Conservation (phyloP, 2,888 invertebrate species). For the Tenthredo notha region DNA sequence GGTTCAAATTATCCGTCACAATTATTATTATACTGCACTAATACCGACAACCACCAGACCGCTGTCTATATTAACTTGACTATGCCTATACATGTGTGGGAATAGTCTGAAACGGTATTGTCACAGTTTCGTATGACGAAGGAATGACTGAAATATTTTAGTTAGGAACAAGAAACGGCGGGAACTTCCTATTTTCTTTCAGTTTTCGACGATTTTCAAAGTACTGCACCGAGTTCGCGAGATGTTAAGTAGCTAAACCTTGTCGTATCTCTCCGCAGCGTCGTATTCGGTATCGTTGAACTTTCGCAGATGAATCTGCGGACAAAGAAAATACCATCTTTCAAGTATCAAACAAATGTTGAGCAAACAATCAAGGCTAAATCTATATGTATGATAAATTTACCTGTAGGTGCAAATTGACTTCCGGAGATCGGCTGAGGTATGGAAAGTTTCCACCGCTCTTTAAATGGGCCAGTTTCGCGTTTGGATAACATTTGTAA, state of each 20-base stretch:
- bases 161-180: slow-evolving; percentile 23
- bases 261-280: slow-evolving; percentile 79
- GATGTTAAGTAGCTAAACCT: not conserved
- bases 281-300: slow-evolving; percentile 84
- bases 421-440: slow-evolving; percentile 92
- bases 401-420: slow-evolving; percentile 93
- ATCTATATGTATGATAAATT: slow-evolving; percentile 62
- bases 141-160: slow-evolving; percentile 19
- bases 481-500: slow-evolving; percentile 92
- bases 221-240: not conserved
- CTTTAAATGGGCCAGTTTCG: slow-evolving; percentile 92
- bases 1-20: slow-evolving; percentile 21
- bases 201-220: not conserved
- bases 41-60: not conserved
- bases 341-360: not conserved
- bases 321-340: slow-evolving; percentile 54
- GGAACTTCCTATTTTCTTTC: not conserved
- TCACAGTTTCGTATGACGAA: slow-evolving; percentile 29
- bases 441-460: slow-evolving; percentile 95
- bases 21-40: not conserved
- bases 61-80: not conserved
- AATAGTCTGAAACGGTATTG: not conserved
- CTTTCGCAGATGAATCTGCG: slow-evolving; percentile 86
- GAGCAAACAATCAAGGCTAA: not conserved
- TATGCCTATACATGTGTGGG: not conserved